phyloP scores from a whole-genome alignment of 2,113 vertebrate species.

The Ophiodon elongatus region DNA sequence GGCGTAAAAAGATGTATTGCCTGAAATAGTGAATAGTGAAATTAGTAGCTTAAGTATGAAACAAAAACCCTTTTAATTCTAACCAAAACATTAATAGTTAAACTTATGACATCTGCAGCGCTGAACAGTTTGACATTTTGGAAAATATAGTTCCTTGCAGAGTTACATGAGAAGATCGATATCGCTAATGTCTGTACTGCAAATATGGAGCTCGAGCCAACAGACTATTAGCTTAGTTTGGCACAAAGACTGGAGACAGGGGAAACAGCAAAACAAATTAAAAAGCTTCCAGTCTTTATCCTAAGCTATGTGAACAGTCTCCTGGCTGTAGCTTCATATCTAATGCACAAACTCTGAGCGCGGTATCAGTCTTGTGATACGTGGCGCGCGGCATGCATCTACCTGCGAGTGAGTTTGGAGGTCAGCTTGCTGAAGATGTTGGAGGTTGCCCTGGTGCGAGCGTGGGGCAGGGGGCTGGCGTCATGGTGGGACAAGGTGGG shows the following conservation, averaged over 20 bases:
- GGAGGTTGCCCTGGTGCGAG: conserved; percentile 90
- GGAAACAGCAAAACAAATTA: no score
- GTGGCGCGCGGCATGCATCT: conserved; percentile 14
- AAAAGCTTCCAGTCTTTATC: background rate
- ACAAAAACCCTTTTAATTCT: background rate
- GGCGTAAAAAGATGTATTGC: background rate
- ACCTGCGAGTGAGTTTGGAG: conserved; percentile 96
- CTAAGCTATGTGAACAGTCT: background rate
- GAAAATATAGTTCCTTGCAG: background rate
- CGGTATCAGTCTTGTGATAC: background rate
- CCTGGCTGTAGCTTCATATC: background rate
- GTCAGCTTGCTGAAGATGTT: conserved; percentile 97
- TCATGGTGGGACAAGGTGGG: conserved; percentile 91
- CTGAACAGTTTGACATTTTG: background rate
- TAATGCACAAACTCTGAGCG: background rate
- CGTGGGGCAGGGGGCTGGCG: conserved; percentile 85
- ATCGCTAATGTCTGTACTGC: background rate
- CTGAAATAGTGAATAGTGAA: background rate
- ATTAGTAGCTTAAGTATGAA: background rate
- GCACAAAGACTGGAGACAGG: background rate
- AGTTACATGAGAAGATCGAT: background rate
- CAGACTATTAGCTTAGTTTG: background rate
- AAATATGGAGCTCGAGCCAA: background rate
- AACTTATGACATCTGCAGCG: background rate
- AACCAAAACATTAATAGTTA: background rate